Base-by-base conservation (phyloP, 2,888 invertebrate genomes). In the Brassicogethes aeneus region DNA sequence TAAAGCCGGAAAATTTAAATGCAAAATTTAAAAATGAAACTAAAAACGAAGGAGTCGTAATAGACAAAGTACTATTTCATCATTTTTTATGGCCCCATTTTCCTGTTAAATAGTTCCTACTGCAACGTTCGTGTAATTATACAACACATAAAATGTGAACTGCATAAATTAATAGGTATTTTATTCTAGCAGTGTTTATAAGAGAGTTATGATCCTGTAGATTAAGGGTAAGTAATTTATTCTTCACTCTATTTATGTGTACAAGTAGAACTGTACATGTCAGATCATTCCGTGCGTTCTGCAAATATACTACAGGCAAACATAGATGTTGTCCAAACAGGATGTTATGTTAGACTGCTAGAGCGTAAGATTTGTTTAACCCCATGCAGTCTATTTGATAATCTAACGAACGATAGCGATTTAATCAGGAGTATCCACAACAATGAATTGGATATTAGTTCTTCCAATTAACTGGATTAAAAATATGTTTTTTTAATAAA, bases 241-340 rank as follows among this genome's bases (percentile, higher is more conserved):
- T 54, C 55, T 51, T 53, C 47, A 39, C 33, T 33, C 38, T 45
- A 48, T 47, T 48, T 51, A 51, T 42, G 45, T 52, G 46, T 46
- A 46, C 47, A 46, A 47, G 45, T 46, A 55, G 51, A 53, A 47
- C 52, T 52, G 51, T 55, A 55, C 52, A 56, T 51, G 54, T 52
- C 50, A 45, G 41, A 45, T 46, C 49, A 43, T 62, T 57, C 54
- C 62, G 60, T 61, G 60, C 54, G 52, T 50, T 53, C 55, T 53
- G 54, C 57, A 57, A 61, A 62, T 62, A 61, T 60, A 63, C 54
- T 55, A 60, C 57, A 53, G 54, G 56, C 55, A 60, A 59, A 61
- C 59, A 60, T 53, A 54, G 55, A 46, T 49, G 51, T 56, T 58
- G 56, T 60, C 57, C 56, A 60, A 63, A 62, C 57, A 57, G 60